Evolutionary conservation across 2,888 invertebrate species (phyloP).

Genomic region (Pharmacophagus antenor): DNA sequence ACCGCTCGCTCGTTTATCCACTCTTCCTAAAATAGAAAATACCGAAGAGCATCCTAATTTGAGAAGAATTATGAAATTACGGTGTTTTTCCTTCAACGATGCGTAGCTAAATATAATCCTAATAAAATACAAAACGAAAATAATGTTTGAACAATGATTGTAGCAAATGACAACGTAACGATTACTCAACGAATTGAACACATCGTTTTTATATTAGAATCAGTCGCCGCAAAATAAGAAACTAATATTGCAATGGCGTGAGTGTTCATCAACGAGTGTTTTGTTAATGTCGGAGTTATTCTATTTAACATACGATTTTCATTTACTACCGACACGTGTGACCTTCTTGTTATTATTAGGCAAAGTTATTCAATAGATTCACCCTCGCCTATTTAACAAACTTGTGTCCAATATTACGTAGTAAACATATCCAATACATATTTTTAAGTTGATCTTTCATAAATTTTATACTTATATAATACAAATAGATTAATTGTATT

Average conservation of each 20-base stretch:
- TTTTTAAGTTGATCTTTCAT: no score
- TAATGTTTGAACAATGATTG: background rate
- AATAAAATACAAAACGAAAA: background rate
- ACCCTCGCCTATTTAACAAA: conserved; percentile 1
- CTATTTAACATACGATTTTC: conserved; percentile 20
- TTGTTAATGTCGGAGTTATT: conserved; percentile 25
- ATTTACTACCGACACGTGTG: conserved; percentile 18
- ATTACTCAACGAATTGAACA: background rate
- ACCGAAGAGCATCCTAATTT: no score
- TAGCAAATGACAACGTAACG: background rate
- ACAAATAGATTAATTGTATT: no score
- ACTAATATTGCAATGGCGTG: conserved; percentile 28
- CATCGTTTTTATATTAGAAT: background rate
- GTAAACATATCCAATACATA: background rate
- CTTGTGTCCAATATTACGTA: background rate
- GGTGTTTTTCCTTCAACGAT: no score
- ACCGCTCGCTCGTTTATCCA: no score
- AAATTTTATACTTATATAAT: no score
- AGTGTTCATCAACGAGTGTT: conserved; percentile 21
- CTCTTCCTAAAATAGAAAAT: no score
- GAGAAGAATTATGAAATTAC: no score
- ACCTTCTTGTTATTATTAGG: conserved; percentile 19
- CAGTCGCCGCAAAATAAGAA: conserved; percentile 4
- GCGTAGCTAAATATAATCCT: no score
- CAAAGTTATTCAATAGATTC: conserved; percentile 21